phyloP scores from a whole-genome alignment of 2,888 invertebrate species.

The Pyrrhia umbra region DNA sequence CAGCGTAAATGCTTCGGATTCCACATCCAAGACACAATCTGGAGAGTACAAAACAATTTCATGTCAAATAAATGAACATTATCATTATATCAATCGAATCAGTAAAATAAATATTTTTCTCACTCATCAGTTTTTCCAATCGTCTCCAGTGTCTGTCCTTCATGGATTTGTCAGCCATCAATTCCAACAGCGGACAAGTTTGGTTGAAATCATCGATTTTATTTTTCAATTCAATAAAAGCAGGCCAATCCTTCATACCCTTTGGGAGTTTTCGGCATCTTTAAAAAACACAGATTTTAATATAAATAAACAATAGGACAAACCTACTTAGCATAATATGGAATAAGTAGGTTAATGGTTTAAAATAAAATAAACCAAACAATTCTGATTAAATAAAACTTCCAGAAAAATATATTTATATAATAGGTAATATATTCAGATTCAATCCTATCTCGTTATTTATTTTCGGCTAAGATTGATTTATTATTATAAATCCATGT shows the following conservation, averaged over 20 bases:
- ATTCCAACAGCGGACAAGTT: slow-evolving; percentile 95
- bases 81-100: no score
- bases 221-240: slow-evolving; percentile 95
- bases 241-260: slow-evolving; percentile 97
- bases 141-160: slow-evolving; percentile 94
- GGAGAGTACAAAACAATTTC: neutral
- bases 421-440: no score
- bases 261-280: slow-evolving; percentile 96
- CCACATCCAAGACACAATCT: slow-evolving; percentile 93
- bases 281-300: neutral
- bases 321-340: neutral
- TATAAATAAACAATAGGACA: neutral
- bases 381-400: no score
- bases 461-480: no score
- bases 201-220: slow-evolving; percentile 98
- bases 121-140: slow-evolving; percentile 87
- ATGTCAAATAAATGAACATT: neutral
- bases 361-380: no score
- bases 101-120: slow-evolving; percentile 36
- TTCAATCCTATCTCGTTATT: no score
- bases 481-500: neutral
- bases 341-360: no score
- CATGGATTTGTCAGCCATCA: slow-evolving; percentile 97
- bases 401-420: no score
- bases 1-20: slow-evolving; percentile 94